Evolutionary conservation across 2,888 invertebrate species (phyloP), one percentile per base, ranked within the genome.

Genomic region (Hoplodrina ambigua): DNA sequence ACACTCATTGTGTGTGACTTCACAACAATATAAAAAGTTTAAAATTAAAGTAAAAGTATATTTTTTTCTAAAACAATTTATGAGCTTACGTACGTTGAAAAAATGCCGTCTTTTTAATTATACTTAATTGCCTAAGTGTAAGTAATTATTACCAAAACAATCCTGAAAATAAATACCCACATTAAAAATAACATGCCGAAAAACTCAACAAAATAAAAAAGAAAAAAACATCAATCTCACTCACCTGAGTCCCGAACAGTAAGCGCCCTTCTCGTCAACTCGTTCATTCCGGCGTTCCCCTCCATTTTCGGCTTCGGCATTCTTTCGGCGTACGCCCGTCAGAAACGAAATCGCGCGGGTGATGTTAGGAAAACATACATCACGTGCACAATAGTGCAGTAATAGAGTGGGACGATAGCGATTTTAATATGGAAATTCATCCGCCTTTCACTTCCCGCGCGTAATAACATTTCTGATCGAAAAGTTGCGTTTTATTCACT

Each of bases 291-390:
- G 63, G 68, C 67, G 55, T 58, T 56, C 64, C 63, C 60, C 61
- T 57, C 70, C 62, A 68, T 71, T 70, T 67, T 64, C 58, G 60
- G 69, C 61, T 52, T 65, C 57, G 58, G 19, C 64, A 69, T 72
- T 72, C 68, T 76, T 69, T 81, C 54, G 67, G 46, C 78, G 64
- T 76, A 53, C 85, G 85, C 86, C 86, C 88, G 90, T 94, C 94
- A 94, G 91, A 92, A 80, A 72, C 84, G 87, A 76, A 80, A 80
- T 82, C 72, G 69, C 71, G 75, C 77, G 61, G 79, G 87, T 89
- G 89, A 94, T 92, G 91, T 86, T 89, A 91, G 90, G 90, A 93
- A 94, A 93, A 91, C 94, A 95, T 95, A 92, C 93, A 94, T 95
- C 94, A 94, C 85, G 87, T 75, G 87, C 90, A 94, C 94, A 95